Evolutionary conservation across 1,140 invertebrate genomes (phyloP), one percentile per base, ranked within the genome.

Genomic region (Lineus longissimus): DNA sequence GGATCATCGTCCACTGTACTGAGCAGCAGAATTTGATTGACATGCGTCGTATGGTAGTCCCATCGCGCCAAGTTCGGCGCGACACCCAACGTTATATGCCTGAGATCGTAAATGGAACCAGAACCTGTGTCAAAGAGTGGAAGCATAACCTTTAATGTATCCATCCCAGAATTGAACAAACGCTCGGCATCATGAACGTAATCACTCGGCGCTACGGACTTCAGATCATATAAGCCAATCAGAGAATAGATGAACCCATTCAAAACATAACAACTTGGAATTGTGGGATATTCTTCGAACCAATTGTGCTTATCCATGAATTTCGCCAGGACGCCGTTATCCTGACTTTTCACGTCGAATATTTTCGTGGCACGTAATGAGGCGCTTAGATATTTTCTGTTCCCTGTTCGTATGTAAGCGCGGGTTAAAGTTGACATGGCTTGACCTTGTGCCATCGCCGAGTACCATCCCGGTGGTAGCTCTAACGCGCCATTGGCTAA

Each of bases 161-260:
- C 83, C 86, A 98, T 90, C 23, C 95, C 95, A 75, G 91, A 88
- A 66, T 90, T 86, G 77, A 91, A 97, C 33, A 97, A 85, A 66
- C 86, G 62, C 55, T 71, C 65, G 0, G 77, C 77, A 60, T 59
- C 65, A 19, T 68, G 64, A 4, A 68, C 61, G 19, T 68, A 64
- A 17, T 71, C 62, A 9, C 67, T 73, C 9, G 47, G 40, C 9
- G 72, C 73, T 22, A 73, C 86, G 72, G 86, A 87, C 70, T 88
- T 88, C 29, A 97, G 82, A 84, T 99, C 96, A 77, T 98, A 97
- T 0, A 99, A 85, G 2, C 97, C 97, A 61, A 99, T 87, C 1
- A 99, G 85, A 0, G 96, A 94, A 82, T 97, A 99, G 70, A 99
- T 97, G 81, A 99, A 99, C 30, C 97, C 97, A 83, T 99, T 99